Evolutionary conservation across 92 coral and sea anemone species (phyloP).

Genomic region (Porites divaricata): DNA sequence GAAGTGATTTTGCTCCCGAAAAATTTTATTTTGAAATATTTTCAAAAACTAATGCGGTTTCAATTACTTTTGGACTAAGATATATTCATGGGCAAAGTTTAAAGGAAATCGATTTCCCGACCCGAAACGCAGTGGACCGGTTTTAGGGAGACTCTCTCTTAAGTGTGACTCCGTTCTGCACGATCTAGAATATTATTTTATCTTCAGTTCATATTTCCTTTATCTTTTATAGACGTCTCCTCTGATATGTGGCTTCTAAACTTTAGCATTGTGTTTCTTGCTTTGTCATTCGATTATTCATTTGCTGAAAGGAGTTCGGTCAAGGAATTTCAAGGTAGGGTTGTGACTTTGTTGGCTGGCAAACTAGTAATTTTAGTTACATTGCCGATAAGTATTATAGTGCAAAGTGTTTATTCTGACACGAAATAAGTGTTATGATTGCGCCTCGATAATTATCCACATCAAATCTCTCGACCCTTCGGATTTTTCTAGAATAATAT

Average conservation of each 20-base stretch:
- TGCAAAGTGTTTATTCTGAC: background rate
- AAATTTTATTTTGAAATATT: too few relatives aligned
- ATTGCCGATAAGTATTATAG: too few relatives aligned
- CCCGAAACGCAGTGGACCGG: too few relatives aligned
- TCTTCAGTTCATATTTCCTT: background rate
- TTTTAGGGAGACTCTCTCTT: too few relatives aligned
- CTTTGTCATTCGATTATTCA: background rate
- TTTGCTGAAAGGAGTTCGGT: background rate
- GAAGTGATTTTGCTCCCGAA: too few relatives aligned
- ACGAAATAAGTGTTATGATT: background rate
- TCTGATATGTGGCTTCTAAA: background rate
- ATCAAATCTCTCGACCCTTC: background rate
- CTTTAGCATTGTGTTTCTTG: background rate
- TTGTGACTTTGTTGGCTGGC: too few relatives aligned
- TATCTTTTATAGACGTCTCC: background rate
- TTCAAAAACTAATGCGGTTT: too few relatives aligned
- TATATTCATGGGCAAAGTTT: too few relatives aligned
- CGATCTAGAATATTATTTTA: background rate
- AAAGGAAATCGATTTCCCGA: too few relatives aligned
- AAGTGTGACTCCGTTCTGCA: background rate
- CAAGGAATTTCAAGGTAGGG: conserved; percentile 35
- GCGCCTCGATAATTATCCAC: background rate
- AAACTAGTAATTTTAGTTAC: background rate
- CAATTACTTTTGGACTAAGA: too few relatives aligned
- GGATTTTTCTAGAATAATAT: too few relatives aligned